A percentile compares a stretch with the other conserved stretches of the same genome.
phyloP scores from a whole-genome alignment of 2,888 invertebrate species.

The Phortica okadai region DNA sequence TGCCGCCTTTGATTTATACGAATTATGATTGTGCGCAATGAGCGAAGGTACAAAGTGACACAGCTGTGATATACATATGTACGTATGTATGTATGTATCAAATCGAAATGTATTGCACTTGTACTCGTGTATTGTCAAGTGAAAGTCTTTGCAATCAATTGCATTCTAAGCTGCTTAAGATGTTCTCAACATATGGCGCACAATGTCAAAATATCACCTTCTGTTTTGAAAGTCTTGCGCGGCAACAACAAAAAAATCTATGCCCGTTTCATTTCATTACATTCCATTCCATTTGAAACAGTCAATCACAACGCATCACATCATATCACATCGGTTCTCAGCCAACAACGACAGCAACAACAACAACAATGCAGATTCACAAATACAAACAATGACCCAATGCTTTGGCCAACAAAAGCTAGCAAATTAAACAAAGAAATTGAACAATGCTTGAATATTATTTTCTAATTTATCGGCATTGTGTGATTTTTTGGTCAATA shows the following conservation, averaged over 20 bases:
- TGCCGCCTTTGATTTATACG: no score
- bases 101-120: no score
- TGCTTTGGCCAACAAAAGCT: slow-evolving; percentile 58
- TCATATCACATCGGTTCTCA: not conserved
- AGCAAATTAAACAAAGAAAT: slow-evolving; percentile 68
- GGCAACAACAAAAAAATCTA: no score
- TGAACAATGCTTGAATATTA: slow-evolving; percentile 71
- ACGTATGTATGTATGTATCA: no score
- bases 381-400: not conserved
- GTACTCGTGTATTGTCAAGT: no score
- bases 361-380: slow-evolving; percentile 4
- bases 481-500: slow-evolving; percentile 44
- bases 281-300: no score
- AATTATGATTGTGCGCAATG: no score
- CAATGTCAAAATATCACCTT: not conserved
- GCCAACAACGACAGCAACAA: not conserved
- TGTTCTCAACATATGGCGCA: not conserved
- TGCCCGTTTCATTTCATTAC: no score
- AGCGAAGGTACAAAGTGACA: no score
- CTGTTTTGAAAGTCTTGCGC: not conserved
- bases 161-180: not conserved
- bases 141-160: no score
- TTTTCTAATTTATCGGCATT: slow-evolving; percentile 73
- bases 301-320: not conserved
- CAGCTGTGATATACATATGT: no score